Evolutionary conservation across 2,113 vertebrate genomes (phyloP), one percentile per base, ranked within the genome.

Genomic region (Gasterosteus aculeatus): DNA sequence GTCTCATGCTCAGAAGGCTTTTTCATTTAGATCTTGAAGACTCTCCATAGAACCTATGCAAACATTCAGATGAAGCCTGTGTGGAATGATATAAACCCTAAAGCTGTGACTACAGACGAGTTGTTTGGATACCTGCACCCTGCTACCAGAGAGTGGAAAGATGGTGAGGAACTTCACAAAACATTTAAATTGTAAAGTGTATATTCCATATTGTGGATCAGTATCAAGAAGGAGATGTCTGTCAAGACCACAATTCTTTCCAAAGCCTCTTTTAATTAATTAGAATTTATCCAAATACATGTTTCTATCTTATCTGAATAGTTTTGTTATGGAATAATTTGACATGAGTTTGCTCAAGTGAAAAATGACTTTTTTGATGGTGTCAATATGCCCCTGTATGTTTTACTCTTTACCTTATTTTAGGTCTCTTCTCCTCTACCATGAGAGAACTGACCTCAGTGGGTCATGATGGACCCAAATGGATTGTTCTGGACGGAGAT

Each of bases 401-500:
- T 75, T 47, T 61, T 35, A 33, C 14, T 63, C 19, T 69, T 59
- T 10, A 38, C 18, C 66, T 57, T 5, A 35, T 16, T 53, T 31
- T 31, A 95, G 94, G 93, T 26, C 83, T 95, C 3, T 94, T 96
- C 87, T 95, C 93, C 19, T 94, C 85, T 51, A 94, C 88, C 35
- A 92, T 94, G 92, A 93, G 94, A 85, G 93, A 94, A 84, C 80
- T 94, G 47, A 93, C 93, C 73, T 88, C 82, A 4, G 72, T 90
- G 53, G 60, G 71, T 11, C 90, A 90, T 8, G 88, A 93, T 2
- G 92, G 85, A 31, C 92, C 84, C 0, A 95, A 96, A 85, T 92
- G 95, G 92, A 94, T 93, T 72, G 91, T 95, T 41, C 82, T 95
- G 70, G 93, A 93, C 81, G 94, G 94, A 38, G 93, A 93, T 87